Base-by-base conservation (phyloP, 2,113 vertebrate species). In the Leuciscus idus region DNA sequence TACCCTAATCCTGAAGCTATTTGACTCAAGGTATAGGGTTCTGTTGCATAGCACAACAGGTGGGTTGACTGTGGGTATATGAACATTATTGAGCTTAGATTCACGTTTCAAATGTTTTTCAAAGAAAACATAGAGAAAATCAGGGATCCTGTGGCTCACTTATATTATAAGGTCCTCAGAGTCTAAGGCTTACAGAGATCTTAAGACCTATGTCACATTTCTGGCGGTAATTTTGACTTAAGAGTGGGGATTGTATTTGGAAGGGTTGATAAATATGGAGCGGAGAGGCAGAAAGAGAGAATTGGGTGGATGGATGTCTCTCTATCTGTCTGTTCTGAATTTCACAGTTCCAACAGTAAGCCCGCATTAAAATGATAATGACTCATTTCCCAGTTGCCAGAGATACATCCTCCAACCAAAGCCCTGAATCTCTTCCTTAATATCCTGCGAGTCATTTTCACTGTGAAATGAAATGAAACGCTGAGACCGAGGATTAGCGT, bases 351-450 rank as follows among this genome's bases (percentile, higher is more conserved):
- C 26, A 43, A 90, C 77, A 15, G 59, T 87, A 86, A 86, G 70
- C 83, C 83, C 85, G 72, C 74, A 91, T 87, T 89, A 89, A 88
- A 89, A 86, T 88, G 82, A 89, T 90, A 91, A 90, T 91, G 86
- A 88, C 48, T 86, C 59, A 89, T 89, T 90, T 88, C 88, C 83
- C 83, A 81, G 86, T 82, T 17, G 74, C 30, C n/a, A 21, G 72
- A 70, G 80, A 77, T 64, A 61, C 74, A 59, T 85, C 72, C 81
- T 62, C 78, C 68, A 28, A n/a, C 64, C 46, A 30, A 70, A 82
- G 81, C 81, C 81, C 81, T 52, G 64, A 73, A 46, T 52, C 83
- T 86, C 55, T 57, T 68, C 28, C 84, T 84, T 73, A 88, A 87
- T 89, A 88, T 88, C 82, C 83, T 68, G 72, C 57, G 10, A 86